Conservation (phyloP, 2,113 vertebrate species). For the Pterocles orientalis region DNA sequence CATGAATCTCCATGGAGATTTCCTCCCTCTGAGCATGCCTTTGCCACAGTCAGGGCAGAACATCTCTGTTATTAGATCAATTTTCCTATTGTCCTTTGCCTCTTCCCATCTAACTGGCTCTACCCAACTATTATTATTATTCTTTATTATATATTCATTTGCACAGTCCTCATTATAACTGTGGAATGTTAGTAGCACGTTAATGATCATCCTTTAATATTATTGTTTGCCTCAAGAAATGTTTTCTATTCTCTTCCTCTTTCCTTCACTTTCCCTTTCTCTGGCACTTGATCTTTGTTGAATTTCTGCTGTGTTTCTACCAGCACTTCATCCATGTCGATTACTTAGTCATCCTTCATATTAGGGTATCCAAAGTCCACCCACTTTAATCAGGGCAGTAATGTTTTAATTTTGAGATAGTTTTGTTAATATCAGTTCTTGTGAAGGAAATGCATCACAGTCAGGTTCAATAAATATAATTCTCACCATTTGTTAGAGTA, state of each 20-base stretch:
- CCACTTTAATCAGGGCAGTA: neutral
- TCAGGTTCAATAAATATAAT: neutral
- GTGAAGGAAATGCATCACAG: neutral
- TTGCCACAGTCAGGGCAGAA: neutral
- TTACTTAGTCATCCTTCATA: neutral
- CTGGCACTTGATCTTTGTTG: neutral
- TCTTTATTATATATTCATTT: neutral
- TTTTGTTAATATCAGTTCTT: neutral
- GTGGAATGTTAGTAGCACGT: neutral
- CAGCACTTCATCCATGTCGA: neutral
- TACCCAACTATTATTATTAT: neutral
- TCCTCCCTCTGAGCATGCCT: neutral
- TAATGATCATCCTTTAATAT: neutral
- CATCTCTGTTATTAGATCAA: neutral
- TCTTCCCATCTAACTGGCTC: neutral
- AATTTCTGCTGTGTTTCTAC: neutral
- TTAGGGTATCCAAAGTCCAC: neutral
- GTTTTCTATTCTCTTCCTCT: neutral
- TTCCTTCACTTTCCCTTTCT: neutral
- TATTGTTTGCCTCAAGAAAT: neutral
- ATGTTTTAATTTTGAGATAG: neutral
- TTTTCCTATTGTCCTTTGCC: neutral
- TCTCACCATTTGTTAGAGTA: neutral
- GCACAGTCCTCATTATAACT: neutral
- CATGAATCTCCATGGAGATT: constrained; percentile 17